Percentiles rank a stretch among this genome's conserved stretches.
phyloP scores from a whole-genome alignment of 2,888 invertebrate genomes.

The Tetranychus truncatus region DNA sequence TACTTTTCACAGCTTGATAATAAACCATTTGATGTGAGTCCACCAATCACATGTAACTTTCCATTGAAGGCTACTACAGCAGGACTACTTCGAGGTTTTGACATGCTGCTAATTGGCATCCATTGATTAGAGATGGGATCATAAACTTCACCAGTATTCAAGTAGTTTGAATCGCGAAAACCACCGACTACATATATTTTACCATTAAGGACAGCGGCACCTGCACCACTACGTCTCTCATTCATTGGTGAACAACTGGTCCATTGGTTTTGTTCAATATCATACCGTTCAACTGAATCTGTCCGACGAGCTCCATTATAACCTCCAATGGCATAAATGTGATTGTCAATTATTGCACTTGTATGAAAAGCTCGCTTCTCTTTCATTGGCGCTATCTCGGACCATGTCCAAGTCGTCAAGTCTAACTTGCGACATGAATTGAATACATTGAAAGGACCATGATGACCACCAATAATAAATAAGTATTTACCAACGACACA shows the following conservation, averaged over 20 bases:
- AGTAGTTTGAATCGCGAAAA: constrained; percentile 9
- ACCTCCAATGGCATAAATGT: constrained; percentile 13
- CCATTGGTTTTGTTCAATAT: constrained; percentile 10
- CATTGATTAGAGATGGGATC: constrained; percentile 1
- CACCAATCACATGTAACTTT: constrained; percentile 10
- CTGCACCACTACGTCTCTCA: constrained; percentile 9
- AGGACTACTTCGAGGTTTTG: constrained; percentile 13
- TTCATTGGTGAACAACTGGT: background rate
- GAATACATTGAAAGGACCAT: constrained; percentile 13
- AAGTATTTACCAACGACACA: background rate
- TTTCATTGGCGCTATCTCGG: constrained; percentile 12
- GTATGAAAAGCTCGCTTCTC: constrained; percentile 11
- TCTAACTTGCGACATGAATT: constrained; percentile 13
- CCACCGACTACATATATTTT: constrained; percentile 13
- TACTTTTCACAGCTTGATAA: constrained; percentile 3
- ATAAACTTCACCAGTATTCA: constrained; percentile 5
- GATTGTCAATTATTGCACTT: background rate
- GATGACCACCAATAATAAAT: constrained; percentile 12
- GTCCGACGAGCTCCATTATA: constrained; percentile 11
- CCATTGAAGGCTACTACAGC: constrained; percentile 6
- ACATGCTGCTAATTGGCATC: constrained; percentile 3
- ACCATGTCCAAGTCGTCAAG: background rate
- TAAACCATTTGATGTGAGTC: constrained; percentile 2
- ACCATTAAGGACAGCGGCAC: constrained; percentile 7
- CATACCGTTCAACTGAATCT: constrained; percentile 8